A percentile compares a stretch with the other conserved stretches of the same genome.
Evolutionary conservation across 2,113 vertebrate genomes (phyloP).

Genomic region (Ptychochromis oligacanthus): DNA sequence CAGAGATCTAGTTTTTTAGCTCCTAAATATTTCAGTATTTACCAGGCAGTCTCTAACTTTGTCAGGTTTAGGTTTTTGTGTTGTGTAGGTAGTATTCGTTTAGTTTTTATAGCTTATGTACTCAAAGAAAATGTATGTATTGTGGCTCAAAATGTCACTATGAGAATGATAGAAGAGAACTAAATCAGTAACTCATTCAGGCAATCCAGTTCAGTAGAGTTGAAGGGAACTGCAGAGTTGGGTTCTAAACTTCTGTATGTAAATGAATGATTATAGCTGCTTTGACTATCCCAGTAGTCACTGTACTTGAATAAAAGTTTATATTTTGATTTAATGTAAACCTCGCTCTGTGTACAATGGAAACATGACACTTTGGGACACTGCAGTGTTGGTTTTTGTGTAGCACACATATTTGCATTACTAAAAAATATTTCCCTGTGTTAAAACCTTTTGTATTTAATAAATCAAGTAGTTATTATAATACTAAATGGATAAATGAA

Average conservation of each 20-base stretch:
- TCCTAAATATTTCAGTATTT: neutral
- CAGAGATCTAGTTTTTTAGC: neutral
- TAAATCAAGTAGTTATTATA: neutral
- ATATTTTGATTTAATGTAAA: conserved; percentile 24
- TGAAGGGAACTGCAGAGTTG: neutral
- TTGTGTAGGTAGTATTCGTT: neutral
- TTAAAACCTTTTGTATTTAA: neutral
- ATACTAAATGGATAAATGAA: neutral
- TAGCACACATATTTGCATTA: neutral
- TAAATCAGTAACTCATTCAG: neutral
- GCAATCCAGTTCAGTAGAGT: neutral
- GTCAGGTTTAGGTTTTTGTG: neutral
- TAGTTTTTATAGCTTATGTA: neutral
- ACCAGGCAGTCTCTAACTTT: neutral
- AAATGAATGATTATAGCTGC: neutral
- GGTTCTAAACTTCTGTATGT: neutral
- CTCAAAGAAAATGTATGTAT: neutral
- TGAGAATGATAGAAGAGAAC: neutral
- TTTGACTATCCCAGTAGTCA: neutral
- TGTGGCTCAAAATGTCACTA: neutral
- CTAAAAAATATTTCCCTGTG: neutral
- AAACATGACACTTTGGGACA: neutral
- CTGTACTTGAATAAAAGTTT: neutral
- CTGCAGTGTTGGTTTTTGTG: neutral
- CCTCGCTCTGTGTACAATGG: neutral